phyloP scores from a whole-genome alignment of 2,888 invertebrate species.

The Hemicrepidius hirtus region DNA sequence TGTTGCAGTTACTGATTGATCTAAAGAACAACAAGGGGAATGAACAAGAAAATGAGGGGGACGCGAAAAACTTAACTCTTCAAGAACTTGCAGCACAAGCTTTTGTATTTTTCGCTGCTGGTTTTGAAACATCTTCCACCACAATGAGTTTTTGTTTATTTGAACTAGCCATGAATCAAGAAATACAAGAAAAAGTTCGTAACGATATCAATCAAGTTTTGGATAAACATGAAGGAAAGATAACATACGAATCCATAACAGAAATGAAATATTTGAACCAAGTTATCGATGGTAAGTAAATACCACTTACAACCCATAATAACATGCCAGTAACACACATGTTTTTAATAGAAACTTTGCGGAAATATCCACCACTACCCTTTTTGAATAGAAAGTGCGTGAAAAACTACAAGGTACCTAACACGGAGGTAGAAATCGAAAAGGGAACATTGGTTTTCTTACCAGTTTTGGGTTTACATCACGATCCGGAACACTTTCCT shows the following conservation, averaged over 20 bases:
- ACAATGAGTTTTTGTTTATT: conserved; percentile 71
- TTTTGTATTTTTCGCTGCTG: conserved; percentile 63
- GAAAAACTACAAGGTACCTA: conserved; percentile 53
- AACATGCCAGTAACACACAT: too few species aligned
- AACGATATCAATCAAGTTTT: conserved; percentile 69
- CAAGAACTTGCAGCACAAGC: conserved; percentile 57
- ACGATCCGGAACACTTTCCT: conserved; percentile 39
- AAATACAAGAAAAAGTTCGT: conserved; percentile 70
- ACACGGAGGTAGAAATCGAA: conserved; percentile 50
- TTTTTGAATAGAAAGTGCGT: conserved; percentile 52
- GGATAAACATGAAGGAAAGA: conserved; percentile 65
- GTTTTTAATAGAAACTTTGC: conserved; percentile 63
- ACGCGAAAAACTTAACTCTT: neutral
- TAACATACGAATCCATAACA: conserved; percentile 72
- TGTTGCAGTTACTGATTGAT: conserved; percentile 72
- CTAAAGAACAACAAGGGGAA: conserved; percentile 51
- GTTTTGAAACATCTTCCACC: conserved; percentile 68
- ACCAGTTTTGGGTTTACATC: neutral
- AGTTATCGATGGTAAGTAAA: conserved; percentile 65
- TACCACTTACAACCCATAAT: neutral
- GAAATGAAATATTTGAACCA: conserved; percentile 73
- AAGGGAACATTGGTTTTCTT: conserved; percentile 61
- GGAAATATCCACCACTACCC: conserved; percentile 64
- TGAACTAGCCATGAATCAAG: conserved; percentile 72
- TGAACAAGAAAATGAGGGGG: neutral